These are phyloP conservation scores for Crax fasciolata DNA, from an alignment of 2,797 vertebrate genomes.

Conservation along the genomic window DNA sequence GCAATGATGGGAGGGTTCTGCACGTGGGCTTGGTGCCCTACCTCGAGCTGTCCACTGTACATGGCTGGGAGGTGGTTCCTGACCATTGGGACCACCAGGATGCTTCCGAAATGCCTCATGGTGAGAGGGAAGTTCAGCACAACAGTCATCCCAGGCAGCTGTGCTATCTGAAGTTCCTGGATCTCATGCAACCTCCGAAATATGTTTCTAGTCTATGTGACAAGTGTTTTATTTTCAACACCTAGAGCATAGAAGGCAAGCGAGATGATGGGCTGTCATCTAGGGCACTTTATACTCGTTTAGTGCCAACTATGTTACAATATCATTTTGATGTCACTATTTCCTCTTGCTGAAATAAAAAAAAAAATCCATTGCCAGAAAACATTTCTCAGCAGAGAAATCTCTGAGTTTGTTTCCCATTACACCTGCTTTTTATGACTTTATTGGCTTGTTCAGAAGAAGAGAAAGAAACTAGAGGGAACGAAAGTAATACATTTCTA, in stretches of 20 bases:
- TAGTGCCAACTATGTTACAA: slow-evolving; percentile 74
- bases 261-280: slow-evolving; percentile 78
- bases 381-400: slow-evolving; percentile 72
- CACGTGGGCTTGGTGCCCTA: not conserved
- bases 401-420: slow-evolving; percentile 55
- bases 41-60: not conserved
- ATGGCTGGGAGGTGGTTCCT: not conserved
- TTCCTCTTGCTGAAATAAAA: slow-evolving; percentile 73
- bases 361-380: slow-evolving; percentile 68
- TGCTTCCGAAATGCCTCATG: not conserved
- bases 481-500: not conserved
- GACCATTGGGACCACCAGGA: not conserved
- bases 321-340: slow-evolving; percentile 76
- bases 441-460: slow-evolving; percentile 49
- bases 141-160: not conserved
- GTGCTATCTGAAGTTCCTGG: slow-evolving; percentile 1
- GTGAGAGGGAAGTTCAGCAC: not conserved
- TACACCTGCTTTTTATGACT: slow-evolving; percentile 68
- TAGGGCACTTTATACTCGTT: slow-evolving; percentile 68
- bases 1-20: not conserved
- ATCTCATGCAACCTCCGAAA: slow-evolving; percentile 42
- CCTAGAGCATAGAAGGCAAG: slow-evolving; percentile 60
- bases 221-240: slow-evolving; percentile 68
- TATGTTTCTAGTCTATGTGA: not conserved
- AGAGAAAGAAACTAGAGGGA: not conserved